phyloP scores from a whole-genome alignment of 37 sponge, comb jelly and placozoan species.

The Haliclona indistincta region DNA sequence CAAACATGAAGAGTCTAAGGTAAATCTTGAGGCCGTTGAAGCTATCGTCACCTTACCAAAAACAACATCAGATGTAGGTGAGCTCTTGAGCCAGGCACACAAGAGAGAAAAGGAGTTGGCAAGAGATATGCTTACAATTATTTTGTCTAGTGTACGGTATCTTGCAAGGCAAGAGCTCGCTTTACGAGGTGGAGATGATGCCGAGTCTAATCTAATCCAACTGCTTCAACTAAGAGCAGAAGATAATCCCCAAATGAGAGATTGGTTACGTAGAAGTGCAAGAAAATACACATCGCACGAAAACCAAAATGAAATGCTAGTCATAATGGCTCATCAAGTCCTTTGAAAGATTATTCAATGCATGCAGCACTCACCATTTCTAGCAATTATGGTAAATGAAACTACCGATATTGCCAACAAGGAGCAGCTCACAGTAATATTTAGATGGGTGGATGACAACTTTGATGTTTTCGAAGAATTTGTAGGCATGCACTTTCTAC shows the following conservation, averaged over 20 bases:
- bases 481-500: conserved; percentile 35
- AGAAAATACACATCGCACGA: conserved; percentile 52
- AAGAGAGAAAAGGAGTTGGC: conserved; percentile 32
- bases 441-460: conserved; percentile 54
- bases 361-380: conserved; percentile 12
- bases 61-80: conserved; percentile 63
- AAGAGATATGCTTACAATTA: conserved; percentile 20
- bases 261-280: conserved; percentile 19
- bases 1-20: conserved; percentile 38
- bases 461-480: conserved; percentile 53
- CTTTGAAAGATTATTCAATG: conserved; percentile 22
- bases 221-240: conserved; percentile 23
- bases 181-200: conserved; percentile 26
- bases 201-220: conserved; percentile 36
- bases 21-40: conserved; percentile 41
- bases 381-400: conserved; percentile 62
- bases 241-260: conserved; percentile 12
- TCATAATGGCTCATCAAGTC: conserved; percentile 39
- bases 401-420: conserved; percentile 53
- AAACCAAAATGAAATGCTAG: conserved; percentile 57
- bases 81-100: conserved; percentile 10
- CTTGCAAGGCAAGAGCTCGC: conserved; percentile 57
- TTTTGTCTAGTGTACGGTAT: conserved; percentile 28
- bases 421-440: conserved; percentile 39
- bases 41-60: conserved; percentile 13